Base-by-base conservation (phyloP, 2,888 invertebrate genomes). In the Euzophera pinguis region DNA sequence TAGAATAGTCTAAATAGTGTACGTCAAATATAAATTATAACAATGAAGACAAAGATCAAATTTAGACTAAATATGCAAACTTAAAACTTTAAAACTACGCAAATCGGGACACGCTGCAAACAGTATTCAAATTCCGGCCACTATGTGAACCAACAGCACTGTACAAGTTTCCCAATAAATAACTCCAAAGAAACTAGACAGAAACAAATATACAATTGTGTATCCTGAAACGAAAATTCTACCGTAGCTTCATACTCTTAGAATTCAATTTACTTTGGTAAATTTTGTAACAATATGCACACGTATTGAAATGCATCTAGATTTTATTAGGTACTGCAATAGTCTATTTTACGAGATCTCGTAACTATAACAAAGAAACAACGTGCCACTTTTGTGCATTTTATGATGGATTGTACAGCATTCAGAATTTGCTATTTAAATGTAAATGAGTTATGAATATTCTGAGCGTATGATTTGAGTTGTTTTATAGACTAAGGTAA, bases 81-180 rank as follows among this genome's bases (percentile, higher is more conserved):
- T n/a, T n/a, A n/a, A n/a, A n/a, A n/a, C n/a, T n/a, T n/a, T n/a
- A n/a, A 22, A 22, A 22, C 22, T n/a, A 22, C 5, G 2, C 39
- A 39, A 38, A 7, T 43, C 12, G 27, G 42, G 42, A 7, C 42
- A 7, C 27, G 42, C 1, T 27, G 27, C 1, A 43, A 42, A n/a
- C 16, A 9, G 8, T n/a, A 22, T 12, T 5, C 6, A 12, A 12
- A 22, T 14, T 32, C 14, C n/a, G 45, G 45, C 32, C 45, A 45
- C 32, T 3, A 3, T n/a, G 32, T 45, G 10, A 43, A 12, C 22
- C 22, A n/a, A n/a, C n/a, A n/a, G n/a, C n/a, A n/a, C n/a, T n/a
- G n/a, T n/a, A 45, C 45, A 45, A 45, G 45, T 45, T 45, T 45
- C 32, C 16, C 45, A 45, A 45, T 45, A 45, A 45, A 45, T 45